phyloP scores from a whole-genome alignment of 2,888 invertebrate genomes.

The Helleia helle region DNA sequence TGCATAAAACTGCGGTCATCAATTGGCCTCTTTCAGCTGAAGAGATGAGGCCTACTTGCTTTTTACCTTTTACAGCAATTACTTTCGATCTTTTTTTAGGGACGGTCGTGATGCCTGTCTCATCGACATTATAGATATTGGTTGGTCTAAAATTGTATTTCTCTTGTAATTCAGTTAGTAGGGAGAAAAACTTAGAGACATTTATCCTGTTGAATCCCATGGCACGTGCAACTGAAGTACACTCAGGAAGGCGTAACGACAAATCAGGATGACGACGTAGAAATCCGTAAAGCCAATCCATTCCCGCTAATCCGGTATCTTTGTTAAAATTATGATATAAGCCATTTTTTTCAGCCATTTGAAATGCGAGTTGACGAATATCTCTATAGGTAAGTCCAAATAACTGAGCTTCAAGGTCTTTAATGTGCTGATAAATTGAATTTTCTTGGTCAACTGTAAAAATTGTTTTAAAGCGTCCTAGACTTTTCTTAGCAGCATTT shows the following conservation, averaged over 20 bases:
- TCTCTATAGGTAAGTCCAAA: conserved; percentile 9
- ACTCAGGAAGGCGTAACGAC: conserved; percentile 12
- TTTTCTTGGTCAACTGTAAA: not conserved
- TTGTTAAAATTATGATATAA: conserved; percentile 6
- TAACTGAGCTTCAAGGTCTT: conserved; percentile 3
- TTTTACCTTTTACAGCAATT: not conserved
- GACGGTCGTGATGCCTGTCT: conserved; percentile 5
- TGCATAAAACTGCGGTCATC: conserved; percentile 6
- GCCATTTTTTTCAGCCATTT: conserved; percentile 9
- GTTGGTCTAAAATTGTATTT: conserved; percentile 9
- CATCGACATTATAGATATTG: conserved; percentile 3
- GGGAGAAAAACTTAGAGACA: conserved; percentile 13
- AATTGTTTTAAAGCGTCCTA: not conserved
- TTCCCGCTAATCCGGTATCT: conserved; percentile 13
- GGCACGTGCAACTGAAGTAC: conserved; percentile 17
- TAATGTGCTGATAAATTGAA: conserved; percentile 7
- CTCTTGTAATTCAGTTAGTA: conserved; percentile 1
- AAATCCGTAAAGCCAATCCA: conserved; percentile 14
- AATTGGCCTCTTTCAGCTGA: conserved; percentile 8
- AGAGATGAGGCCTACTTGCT: conserved; percentile 2
- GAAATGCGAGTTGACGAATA: conserved; percentile 4
- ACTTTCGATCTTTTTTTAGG: conserved; percentile 1
- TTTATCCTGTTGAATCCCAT: conserved; percentile 14
- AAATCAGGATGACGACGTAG: conserved; percentile 9
- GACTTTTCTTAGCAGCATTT: not conserved